These are phyloP conservation scores for Cryptosula pallasiana DNA, from an alignment of 2,888 invertebrate genomes.

Conservation along the genomic window DNA sequence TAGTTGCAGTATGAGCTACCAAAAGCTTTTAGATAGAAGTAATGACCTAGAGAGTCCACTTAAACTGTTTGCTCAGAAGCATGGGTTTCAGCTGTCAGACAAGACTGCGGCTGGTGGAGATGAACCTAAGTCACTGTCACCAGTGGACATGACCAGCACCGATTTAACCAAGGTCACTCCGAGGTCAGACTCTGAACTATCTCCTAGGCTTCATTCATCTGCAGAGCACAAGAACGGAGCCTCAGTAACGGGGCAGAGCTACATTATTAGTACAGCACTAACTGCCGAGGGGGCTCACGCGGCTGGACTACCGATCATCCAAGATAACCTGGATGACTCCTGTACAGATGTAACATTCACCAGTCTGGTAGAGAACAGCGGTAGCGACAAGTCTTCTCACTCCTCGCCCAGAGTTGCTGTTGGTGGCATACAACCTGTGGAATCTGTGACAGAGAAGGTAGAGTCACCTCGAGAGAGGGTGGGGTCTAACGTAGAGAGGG, in stretches of 20 bases:
- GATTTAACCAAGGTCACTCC: slow-evolving; percentile 16
- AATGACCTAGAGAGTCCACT: slow-evolving; percentile 21
- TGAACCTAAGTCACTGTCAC: not conserved
- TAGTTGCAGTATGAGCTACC: not conserved
- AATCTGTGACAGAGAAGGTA: not conserved
- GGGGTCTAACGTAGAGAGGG: not conserved
- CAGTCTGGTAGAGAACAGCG: not conserved
- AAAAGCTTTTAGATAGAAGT: slow-evolving; percentile 10
- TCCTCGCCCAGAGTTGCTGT: not conserved
- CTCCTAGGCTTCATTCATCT: not conserved
- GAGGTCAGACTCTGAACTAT: not conserved
- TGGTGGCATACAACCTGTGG: not conserved
- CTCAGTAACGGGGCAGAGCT: not conserved
- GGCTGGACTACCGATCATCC: slow-evolving; percentile 45
- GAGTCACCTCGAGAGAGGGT: not conserved
- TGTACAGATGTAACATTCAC: not conserved
- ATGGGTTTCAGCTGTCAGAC: not conserved
- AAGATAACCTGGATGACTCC: slow-evolving; percentile 4
- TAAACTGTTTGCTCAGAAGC: slow-evolving; percentile 21
- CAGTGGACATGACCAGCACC: not conserved
- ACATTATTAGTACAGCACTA: slow-evolving; percentile 23
- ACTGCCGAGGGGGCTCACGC: slow-evolving; percentile 40
- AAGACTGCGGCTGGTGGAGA: not conserved
- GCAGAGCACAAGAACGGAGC: not conserved
- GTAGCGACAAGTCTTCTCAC: not conserved